Conservation (phyloP, 2,113 vertebrate species). For the Saguinus imperator region DNA sequence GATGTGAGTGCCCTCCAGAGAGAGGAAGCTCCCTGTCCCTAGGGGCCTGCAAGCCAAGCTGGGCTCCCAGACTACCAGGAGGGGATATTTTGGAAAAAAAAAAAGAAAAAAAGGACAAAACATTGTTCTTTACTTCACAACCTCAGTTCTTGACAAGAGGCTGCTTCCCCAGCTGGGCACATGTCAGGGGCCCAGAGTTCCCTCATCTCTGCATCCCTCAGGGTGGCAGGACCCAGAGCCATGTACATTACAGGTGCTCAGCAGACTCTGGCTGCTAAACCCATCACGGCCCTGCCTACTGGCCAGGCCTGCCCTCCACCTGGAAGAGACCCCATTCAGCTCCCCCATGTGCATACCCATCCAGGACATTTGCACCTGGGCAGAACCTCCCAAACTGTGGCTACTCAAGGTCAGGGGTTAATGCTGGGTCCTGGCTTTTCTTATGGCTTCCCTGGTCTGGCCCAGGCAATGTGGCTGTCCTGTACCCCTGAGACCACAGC, state of each 20-base stretch:
- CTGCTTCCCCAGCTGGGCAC: not conserved
- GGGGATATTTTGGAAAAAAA: not conserved
- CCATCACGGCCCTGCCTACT: not conserved
- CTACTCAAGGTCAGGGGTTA: not conserved
- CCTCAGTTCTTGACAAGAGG: not conserved
- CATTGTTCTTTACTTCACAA: not conserved
- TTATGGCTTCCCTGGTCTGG: not conserved
- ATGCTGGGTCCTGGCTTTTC: not conserved
- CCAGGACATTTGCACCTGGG: no score
- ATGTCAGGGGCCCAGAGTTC: not conserved
- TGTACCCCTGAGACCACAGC: not conserved
- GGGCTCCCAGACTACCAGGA: not conserved
- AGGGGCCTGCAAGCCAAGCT: not conserved
- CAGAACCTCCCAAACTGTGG: no score
- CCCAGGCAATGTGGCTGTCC: not conserved
- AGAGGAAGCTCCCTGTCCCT: not conserved
- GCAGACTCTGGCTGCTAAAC: not conserved
- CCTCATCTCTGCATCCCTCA: not conserved
- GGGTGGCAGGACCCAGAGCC: not conserved
- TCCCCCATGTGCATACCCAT: fast-evolving
- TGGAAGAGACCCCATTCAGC: not conserved
- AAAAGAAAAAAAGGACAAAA: not conserved
- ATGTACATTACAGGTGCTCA: not conserved
- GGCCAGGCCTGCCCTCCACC: not conserved
- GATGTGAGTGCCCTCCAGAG: not conserved